Conservation (phyloP, 2,888 invertebrate species). For the Pseudococcus viburni region DNA sequence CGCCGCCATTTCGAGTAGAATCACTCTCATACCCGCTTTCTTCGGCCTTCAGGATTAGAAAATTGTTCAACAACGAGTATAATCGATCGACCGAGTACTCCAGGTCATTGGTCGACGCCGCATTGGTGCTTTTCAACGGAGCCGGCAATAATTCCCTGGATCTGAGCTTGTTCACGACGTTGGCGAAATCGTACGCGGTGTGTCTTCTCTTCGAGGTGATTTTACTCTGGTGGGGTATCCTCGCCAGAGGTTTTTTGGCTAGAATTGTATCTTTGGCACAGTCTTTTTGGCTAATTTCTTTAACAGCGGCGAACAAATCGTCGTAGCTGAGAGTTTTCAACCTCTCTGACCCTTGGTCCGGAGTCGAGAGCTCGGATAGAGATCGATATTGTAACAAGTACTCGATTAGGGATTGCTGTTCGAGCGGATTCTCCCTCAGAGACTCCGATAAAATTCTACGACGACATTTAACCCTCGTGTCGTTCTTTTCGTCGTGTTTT, state of each 20-base stretch:
- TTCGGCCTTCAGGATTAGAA: slow-evolving; percentile 71
- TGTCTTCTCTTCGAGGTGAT: slow-evolving; percentile 59
- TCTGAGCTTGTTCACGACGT: slow-evolving; percentile 49
- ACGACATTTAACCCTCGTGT: slow-evolving; percentile 67
- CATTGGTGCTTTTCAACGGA: not conserved
- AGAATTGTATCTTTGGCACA: not conserved
- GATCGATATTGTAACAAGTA: slow-evolving; percentile 69
- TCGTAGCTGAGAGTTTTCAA: slow-evolving; percentile 69
- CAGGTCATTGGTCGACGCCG: slow-evolving; percentile 51
- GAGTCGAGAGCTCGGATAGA: slow-evolving; percentile 52
- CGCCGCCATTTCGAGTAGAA: slow-evolving; percentile 73
- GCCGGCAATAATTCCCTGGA: slow-evolving; percentile 36
- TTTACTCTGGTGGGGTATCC: slow-evolving; percentile 61
- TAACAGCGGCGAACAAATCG: slow-evolving; percentile 69
- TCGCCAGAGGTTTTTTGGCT: slow-evolving; percentile 36
- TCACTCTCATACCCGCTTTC: slow-evolving; percentile 78
- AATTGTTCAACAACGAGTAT: slow-evolving; percentile 59
- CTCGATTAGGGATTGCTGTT: slow-evolving; percentile 71
- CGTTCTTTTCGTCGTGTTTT: slow-evolving; percentile 64
- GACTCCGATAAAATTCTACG: slow-evolving; percentile 68
- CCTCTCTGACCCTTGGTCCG: not conserved
- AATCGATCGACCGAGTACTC: slow-evolving; percentile 58
- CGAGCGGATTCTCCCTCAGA: slow-evolving; percentile 71
- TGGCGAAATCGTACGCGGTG: slow-evolving; percentile 61
- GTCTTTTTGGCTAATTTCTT: slow-evolving; percentile 64